Base-by-base conservation (phyloP, 2,888 invertebrate species). In the Orthosia incerta region DNA sequence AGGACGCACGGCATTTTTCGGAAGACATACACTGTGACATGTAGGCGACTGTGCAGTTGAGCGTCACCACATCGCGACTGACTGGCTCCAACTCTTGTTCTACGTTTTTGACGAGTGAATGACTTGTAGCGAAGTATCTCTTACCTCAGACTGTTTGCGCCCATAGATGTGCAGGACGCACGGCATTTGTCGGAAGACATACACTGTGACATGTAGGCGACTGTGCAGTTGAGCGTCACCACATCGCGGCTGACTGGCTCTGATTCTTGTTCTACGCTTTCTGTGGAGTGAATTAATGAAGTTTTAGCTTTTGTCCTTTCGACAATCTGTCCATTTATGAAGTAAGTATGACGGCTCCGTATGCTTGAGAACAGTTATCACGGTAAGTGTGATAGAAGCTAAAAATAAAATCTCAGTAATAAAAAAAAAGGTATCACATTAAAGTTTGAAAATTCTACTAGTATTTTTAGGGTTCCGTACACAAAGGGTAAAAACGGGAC, bases 31-130 rank as follows among this genome's bases (percentile, higher is more conserved):
- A 99, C 90, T 98, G 98, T 50, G 98, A 97, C 97, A 99, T 97
- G 94, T 98, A 99, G 0, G 98, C 98, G 12, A 99, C 99, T 0
- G 99, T 99, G 93, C 99, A 99, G 95, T 99, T 99, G 15, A 98
- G 96, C 3, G 98, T 98, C 74, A 97, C 95, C 66, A 97, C 95
- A 89, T 97, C 97, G 20, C 97, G 97, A 86, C 96, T 97, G 55
- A 97, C 89, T 0, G 97, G 96, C 86, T 97, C 97, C 11, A 97
- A 94, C 64, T 97, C 97, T 82, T 97, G 97, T 80, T 97, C 97
- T 67, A 97, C 97, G 79, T 97, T 97, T 93, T 97, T 98, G 93
- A 53, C 90, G 65, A 70, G 2, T 48, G 5, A 67, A 51, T 46
- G 16, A 39, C 9, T 39, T 39, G 39, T 1, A 39, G 9, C 39